A percentile compares a stretch with the other conserved stretches of the same genome.
Evolutionary conservation across 2,888 invertebrate genomes (phyloP).

Genomic region (Gymnosoma rotundatum): DNA sequence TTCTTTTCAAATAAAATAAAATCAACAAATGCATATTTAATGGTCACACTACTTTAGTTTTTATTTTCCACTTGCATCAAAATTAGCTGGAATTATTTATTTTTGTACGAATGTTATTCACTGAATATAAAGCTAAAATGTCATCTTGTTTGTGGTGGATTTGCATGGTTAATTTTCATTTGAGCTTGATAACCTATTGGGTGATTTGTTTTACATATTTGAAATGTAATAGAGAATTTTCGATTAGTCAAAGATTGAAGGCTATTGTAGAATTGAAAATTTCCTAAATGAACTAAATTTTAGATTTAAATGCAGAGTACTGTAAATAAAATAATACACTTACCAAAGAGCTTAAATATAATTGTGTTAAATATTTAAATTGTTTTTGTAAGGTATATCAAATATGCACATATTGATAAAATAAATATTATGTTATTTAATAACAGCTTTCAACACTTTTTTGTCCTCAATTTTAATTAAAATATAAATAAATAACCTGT

Average conservation of each 20-base stretch:
- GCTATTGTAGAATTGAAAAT: background rate
- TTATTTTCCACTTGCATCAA: conserved; percentile 59
- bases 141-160: conserved; percentile 46
- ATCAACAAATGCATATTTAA: conserved; percentile 63
- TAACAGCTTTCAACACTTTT: no score
- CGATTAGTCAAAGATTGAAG: background rate
- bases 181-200: conserved; percentile 40
- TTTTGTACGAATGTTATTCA: conserved; percentile 19
- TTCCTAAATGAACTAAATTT: background rate
- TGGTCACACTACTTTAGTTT: conserved; percentile 52
- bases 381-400: no score
- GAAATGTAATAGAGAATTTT: background rate
- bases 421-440: no score
- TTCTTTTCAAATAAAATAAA: conserved; percentile 36
- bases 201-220: conserved; percentile 30
- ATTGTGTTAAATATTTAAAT: no score
- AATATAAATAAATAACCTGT: no score
- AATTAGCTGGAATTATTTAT: conserved; percentile 64
- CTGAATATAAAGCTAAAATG: conserved; percentile 36
- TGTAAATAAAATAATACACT: no score
- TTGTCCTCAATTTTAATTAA: no score
- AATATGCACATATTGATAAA: no score
- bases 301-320: no score
- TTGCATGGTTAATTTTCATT: conserved; percentile 52
- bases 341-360: no score